phyloP scores from a whole-genome alignment of 2,888 invertebrate species.

The Penaeus monodon region DNA sequence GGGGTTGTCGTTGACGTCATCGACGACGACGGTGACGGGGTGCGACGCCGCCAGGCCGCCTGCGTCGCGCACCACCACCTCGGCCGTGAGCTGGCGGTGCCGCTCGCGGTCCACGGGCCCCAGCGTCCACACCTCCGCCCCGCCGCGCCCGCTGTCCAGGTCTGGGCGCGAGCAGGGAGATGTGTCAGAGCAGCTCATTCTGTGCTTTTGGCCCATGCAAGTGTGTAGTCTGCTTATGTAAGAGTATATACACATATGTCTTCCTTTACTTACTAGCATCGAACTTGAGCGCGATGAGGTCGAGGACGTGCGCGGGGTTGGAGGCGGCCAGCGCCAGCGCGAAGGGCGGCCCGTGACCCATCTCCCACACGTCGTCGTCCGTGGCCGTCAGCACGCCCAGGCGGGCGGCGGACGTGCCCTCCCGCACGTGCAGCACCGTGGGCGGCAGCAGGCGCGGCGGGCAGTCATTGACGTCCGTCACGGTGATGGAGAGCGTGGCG shows the following conservation, averaged over 20 bases:
- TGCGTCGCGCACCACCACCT: constrained; percentile 45
- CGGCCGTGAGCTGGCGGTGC: constrained; percentile 32
- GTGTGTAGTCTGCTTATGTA: no score
- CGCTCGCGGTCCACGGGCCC: constrained; percentile 57
- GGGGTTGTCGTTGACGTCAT: constrained; percentile 83
- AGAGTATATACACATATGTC: not conserved
- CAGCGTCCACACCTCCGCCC: constrained; percentile 60
- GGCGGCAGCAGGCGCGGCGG: constrained; percentile 49
- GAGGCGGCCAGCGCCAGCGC: constrained; percentile 39
- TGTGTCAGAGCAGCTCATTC: not conserved
- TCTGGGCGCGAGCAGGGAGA: constrained; percentile 16
- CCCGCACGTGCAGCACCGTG: constrained; percentile 33
- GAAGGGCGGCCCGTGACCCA: constrained; percentile 55
- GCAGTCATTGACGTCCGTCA: constrained; percentile 60
- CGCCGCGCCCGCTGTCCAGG: constrained; percentile 58
- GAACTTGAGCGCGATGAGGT: not conserved
- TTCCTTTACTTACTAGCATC: constrained; percentile 4
- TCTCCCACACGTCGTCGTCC: constrained; percentile 49
- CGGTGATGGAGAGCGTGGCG: constrained; percentile 53
- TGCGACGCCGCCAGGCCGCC: constrained; percentile 47
- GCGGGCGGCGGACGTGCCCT: constrained; percentile 7
- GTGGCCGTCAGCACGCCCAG: constrained; percentile 27
- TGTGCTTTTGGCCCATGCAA: no score
- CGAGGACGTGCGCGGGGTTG: constrained; percentile 25
- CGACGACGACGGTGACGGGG: constrained; percentile 76